A percentile compares a stretch with the other conserved stretches of the same genome.
Evolutionary conservation across 2,113 vertebrate species (phyloP).

Genomic region (Pseudopodoces humilis): DNA sequence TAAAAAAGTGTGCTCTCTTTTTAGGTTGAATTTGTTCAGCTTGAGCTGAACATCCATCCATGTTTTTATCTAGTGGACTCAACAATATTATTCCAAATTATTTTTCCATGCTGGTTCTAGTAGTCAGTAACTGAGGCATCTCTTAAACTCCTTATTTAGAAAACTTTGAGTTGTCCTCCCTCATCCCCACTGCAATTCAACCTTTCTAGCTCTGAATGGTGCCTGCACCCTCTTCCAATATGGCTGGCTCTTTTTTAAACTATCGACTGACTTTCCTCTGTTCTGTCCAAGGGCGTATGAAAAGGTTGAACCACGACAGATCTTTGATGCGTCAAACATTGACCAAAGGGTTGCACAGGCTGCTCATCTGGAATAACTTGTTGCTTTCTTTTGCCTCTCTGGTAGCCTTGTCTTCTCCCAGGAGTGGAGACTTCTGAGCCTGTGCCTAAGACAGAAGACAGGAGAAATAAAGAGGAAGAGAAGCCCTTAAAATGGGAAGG

Average conservation of each 20-base stretch:
- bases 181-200: not conserved
- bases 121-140: not conserved
- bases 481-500: not conserved
- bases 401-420: not conserved
- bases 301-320: not conserved
- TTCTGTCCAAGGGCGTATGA: not conserved
- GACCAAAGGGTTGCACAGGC: not conserved
- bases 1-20: not conserved
- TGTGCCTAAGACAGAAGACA: not conserved
- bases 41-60: not conserved
- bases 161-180: not conserved
- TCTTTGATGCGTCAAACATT: not conserved
- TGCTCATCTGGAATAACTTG: not conserved
- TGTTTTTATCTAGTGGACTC: not conserved
- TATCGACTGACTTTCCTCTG: not conserved
- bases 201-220: not conserved
- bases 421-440: not conserved
- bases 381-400: not conserved
- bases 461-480: not conserved
- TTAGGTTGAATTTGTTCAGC: not conserved
- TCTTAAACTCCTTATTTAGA: not conserved
- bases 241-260: not conserved
- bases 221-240: not conserved
- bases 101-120: not conserved
- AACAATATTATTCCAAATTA: not conserved